Conservation (phyloP, 2,888 invertebrate species). For the Andrena dorsata region DNA sequence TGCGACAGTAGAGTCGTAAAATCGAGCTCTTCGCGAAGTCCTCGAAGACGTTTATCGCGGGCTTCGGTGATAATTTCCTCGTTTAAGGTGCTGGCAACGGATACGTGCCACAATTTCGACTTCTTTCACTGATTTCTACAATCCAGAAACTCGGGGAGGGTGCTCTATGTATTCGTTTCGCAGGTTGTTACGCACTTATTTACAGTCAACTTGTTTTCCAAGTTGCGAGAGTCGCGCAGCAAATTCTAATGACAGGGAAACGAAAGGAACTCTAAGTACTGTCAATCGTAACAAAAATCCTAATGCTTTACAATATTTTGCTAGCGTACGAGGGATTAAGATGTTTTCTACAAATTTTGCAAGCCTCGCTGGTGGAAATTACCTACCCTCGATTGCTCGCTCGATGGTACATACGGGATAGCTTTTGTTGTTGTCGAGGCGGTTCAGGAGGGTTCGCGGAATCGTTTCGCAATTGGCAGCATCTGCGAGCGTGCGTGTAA, state of each 20-base stretch:
- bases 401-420: neutral
- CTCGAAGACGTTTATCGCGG: neutral
- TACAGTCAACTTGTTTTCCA: too few relatives aligned
- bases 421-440: neutral
- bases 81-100: neutral
- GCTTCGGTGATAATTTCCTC: neutral
- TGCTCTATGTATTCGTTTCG: neutral
- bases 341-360: neutral
- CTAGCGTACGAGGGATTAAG: too few relatives aligned
- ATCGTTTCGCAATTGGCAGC: slow-evolving; percentile 40
- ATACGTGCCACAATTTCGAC: neutral
- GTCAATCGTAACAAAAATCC: too few relatives aligned
- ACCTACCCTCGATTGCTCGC: neutral
- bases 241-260: too few relatives aligned
- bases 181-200: neutral
- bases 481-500: slow-evolving; percentile 32
- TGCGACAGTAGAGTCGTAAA: slow-evolving; percentile 5
- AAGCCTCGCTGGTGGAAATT: neutral
- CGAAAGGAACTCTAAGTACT: too few relatives aligned
- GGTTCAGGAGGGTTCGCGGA: neutral
- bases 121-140: neutral
- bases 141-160: neutral
- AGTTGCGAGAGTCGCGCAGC: too few relatives aligned
- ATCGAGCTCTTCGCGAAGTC: neutral
- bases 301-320: too few relatives aligned